Evolutionary conservation across 2,113 vertebrate species (phyloP), one percentile per base, ranked within the genome.

Genomic region (Noctilio leporinus): DNA sequence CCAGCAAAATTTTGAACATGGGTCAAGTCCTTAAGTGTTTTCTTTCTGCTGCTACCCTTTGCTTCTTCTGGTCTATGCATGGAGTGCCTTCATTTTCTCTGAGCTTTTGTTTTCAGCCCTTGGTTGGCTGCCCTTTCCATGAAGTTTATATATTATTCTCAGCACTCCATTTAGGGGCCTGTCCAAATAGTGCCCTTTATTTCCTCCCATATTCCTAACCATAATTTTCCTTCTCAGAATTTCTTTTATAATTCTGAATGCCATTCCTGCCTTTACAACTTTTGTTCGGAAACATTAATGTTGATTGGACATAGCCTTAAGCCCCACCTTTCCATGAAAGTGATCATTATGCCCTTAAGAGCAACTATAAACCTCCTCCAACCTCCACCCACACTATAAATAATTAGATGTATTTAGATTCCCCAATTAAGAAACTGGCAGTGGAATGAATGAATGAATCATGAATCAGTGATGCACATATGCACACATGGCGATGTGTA

Each of bases 1-100:
- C 96, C 96, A 97, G 96, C 96, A 96, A 98, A 96, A 95, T 92
- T 67, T 94, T 64, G 62, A 97, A 90, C 86, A 69, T 82, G 86
- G 89, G 83, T 97, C 98, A 97, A 97, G 86, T 90, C n/a, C 88
- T 77, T 88, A 7, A 88, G 85, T 73, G 43, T 95, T 97, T 94
- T n/a, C 78, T 96, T 47, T 93, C 87, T 62, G 26, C 76, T 94
- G 94, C 96, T 80, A 6, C 72, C 83, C 8, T 62, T 86, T 92
- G 62, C 83, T 38, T 28, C 28, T 87, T 11, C 62, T 84, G 55
- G 57, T 77, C 45, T 78, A 64, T 51, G 92, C 57, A 1, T 7
- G 9, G n/a, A 62, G 2, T 16, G 7, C 62, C 76, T 96, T 59
- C 55, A 26, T 28, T 53, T 69, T 95, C 73, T 91, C 12, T 69